A percentile compares a stretch with the other conserved stretches of the same genome.
Evolutionary conservation across 2,888 invertebrate species (phyloP).

Genomic region (Brassicogethes aeneus): DNA sequence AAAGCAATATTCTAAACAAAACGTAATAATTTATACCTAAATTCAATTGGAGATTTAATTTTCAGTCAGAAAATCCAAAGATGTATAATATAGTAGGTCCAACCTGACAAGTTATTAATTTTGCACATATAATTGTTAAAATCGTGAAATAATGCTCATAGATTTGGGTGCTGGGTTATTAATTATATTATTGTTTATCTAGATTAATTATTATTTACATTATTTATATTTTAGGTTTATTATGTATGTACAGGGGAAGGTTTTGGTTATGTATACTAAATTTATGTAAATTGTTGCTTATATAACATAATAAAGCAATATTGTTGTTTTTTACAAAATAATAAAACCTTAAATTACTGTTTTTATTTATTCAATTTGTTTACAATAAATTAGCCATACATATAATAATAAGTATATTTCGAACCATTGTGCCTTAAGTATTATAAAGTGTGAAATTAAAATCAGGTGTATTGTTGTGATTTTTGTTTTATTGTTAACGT

Average conservation of each 20-base stretch:
- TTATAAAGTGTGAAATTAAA: neutral
- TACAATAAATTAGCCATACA: neutral
- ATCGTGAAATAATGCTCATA: slow-evolving; percentile 27
- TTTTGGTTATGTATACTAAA: neutral
- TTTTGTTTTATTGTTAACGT: no score
- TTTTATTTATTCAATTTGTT: neutral
- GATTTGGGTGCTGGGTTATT: slow-evolving; percentile 26
- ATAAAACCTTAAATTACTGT: neutral
- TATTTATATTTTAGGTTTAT: neutral
- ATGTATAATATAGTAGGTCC: neutral
- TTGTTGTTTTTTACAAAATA: neutral
- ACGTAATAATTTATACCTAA: no score
- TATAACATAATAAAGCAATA: neutral
- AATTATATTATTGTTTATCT: slow-evolving; percentile 7
- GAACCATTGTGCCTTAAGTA: neutral
- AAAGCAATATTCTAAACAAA: no score
- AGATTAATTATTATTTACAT: neutral
- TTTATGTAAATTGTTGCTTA: neutral
- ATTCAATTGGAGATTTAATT: no score
- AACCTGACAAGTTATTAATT: neutral
- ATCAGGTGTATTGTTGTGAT: neutral
- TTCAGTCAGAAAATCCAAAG: neutral
- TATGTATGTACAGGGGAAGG: neutral
- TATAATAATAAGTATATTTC: no score
- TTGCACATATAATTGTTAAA: neutral